These are phyloP conservation scores for Scelioninae gen. 1 DNA, from an alignment of 2,888 invertebrate genomes.

Conservation along the genomic window DNA sequence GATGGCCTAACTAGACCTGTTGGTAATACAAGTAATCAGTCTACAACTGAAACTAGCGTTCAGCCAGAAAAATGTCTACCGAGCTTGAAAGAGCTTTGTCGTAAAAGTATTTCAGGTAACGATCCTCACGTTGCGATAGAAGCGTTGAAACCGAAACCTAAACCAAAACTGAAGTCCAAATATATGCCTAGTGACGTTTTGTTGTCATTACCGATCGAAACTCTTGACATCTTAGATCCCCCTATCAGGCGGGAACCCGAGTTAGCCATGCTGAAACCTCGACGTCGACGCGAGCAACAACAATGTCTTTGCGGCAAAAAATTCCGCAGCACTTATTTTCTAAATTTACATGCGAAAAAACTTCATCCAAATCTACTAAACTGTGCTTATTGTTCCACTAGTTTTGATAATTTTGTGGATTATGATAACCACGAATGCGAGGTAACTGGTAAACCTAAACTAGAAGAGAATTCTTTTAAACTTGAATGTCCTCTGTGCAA, in stretches of 20 bases:
- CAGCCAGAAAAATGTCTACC: neutral
- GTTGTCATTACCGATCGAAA: slow-evolving; percentile 1
- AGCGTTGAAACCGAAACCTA: slow-evolving; percentile 17
- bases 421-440: slow-evolving; percentile 74
- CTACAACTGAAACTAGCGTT: no score
- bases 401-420: slow-evolving; percentile 61
- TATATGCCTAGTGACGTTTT: neutral
- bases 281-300: slow-evolving; percentile 54
- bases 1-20: no score
- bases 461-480: slow-evolving; percentile 63
- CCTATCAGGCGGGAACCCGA: no score
- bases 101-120: slow-evolving; percentile 9
- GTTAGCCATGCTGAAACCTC: slow-evolving; percentile 51
- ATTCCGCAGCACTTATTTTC: slow-evolving; percentile 68
- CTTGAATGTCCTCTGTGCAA: slow-evolving; percentile 72
- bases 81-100: slow-evolving; percentile 34
- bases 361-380: slow-evolving; percentile 69
- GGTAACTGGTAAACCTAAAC: slow-evolving; percentile 29
- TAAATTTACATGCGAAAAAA: slow-evolving; percentile 71
- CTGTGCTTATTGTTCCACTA: slow-evolving; percentile 76
- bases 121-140: slow-evolving; percentile 31
- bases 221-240: slow-evolving; percentile 10
- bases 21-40: no score
- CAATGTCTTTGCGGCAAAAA: slow-evolving; percentile 73
- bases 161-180: slow-evolving; percentile 8